These are phyloP conservation scores for Mormyrus proboscirostris DNA, from an alignment of 2,797 vertebrate genomes.

Conservation along the genomic window DNA sequence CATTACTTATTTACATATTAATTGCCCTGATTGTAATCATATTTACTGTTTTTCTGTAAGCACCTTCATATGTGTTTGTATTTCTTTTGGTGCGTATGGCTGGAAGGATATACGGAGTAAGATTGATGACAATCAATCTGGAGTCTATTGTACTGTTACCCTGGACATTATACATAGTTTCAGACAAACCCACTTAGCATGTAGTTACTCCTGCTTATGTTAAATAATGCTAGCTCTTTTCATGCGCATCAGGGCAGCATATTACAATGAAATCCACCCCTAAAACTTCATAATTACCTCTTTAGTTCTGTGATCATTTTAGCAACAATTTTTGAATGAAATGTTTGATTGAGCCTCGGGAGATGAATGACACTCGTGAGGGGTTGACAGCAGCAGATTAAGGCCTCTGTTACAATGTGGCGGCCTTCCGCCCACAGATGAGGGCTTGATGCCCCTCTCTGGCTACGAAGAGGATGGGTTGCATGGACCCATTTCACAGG, in stretches of 20 bases:
- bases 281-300: neutral
- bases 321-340: neutral
- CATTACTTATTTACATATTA: neutral
- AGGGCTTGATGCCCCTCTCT: slow-evolving; percentile 5
- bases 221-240: neutral
- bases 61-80: neutral
- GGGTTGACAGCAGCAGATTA: neutral
- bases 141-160: neutral
- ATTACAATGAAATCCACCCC: neutral
- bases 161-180: neutral
- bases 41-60: neutral
- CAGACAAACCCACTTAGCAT: slow-evolving; percentile 13
- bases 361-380: neutral
- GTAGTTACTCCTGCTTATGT: neutral
- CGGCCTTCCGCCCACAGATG: slow-evolving; percentile 16
- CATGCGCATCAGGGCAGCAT: neutral
- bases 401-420: slow-evolving; percentile 27
- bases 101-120: neutral
- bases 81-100: neutral
- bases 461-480: neutral
- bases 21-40: neutral
- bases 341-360: neutral
- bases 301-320: neutral
- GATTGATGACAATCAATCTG: neutral
- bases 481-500: slow-evolving; percentile 6